These are phyloP conservation scores for Herminia tarsipennalis DNA, from an alignment of 2,888 invertebrate genomes.

Conservation along the genomic window DNA sequence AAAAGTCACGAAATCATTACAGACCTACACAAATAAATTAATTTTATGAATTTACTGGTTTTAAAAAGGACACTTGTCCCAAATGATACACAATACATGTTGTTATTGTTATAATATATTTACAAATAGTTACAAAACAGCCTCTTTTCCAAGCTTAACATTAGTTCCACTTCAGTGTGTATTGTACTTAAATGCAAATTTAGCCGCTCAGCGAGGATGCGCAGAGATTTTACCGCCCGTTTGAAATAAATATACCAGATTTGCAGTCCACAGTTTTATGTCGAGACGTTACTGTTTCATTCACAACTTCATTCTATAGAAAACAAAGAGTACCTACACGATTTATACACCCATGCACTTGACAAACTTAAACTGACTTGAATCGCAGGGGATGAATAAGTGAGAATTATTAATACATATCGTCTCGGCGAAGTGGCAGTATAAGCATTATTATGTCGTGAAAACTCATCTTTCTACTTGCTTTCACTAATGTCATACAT, in stretches of 20 bases:
- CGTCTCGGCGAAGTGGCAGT: constrained; percentile 7
- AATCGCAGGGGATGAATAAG: constrained; percentile 21
- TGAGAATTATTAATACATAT: constrained; percentile 20
- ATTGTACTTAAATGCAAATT: constrained; percentile 69
- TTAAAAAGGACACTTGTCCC: too few species aligned
- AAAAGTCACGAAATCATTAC: too few species aligned
- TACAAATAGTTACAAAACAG: constrained; percentile 31
- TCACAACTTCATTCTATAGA: constrained; percentile 50
- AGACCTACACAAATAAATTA: too few species aligned
- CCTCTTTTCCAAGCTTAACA: constrained; percentile 32
- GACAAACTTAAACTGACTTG: constrained; percentile 13
- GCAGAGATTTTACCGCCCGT: constrained; percentile 70
- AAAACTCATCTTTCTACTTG: too few species aligned
- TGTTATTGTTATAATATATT: too few species aligned
- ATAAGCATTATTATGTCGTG: neutral
- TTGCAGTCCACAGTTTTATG: constrained; percentile 65
- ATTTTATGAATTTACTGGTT: too few species aligned
- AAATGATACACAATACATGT: too few species aligned
- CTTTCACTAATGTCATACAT: too few species aligned
- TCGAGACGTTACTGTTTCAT: constrained; percentile 63
- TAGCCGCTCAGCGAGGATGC: constrained; percentile 65
- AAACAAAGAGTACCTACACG: constrained; percentile 38
- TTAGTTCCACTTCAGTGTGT: constrained; percentile 46
- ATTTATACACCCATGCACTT: constrained; percentile 28
- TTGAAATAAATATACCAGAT: constrained; percentile 77